phyloP scores from a whole-genome alignment of 2,113 vertebrate genomes.

The Diphyllodes magnificus region DNA sequence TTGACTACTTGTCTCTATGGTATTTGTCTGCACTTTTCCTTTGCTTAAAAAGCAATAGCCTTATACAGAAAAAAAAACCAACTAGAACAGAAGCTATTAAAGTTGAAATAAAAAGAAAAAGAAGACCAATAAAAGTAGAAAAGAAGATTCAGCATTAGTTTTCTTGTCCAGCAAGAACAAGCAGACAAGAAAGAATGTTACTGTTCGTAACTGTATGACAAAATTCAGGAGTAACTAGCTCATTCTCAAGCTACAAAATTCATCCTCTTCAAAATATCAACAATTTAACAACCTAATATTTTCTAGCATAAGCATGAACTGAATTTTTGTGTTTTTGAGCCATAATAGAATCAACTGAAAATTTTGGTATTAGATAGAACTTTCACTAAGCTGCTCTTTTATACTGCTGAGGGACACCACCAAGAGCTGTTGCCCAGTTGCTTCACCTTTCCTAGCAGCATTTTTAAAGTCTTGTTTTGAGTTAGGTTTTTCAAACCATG shows the following conservation, averaged over 20 bases:
- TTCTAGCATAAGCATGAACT: background rate
- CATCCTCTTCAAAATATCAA: background rate
- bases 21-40: background rate
- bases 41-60: background rate
- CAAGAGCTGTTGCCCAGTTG: background rate
- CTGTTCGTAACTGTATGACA: background rate
- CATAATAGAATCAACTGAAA: background rate
- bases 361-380: background rate
- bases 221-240: background rate
- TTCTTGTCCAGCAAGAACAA: background rate
- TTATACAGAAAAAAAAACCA: background rate
- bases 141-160: background rate
- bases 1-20: background rate
- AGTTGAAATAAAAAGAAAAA: background rate
- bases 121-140: background rate
- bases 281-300: background rate
- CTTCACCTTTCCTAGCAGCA: background rate
- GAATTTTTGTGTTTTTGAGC: background rate
- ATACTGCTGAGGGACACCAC: background rate
- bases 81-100: background rate
- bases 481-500: background rate
- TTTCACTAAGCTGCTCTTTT: background rate
- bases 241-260: background rate
- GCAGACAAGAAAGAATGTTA: background rate
- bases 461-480: background rate